Evolutionary conservation across 2,113 vertebrate genomes (phyloP).

Genomic region (Aphyosemion australe): DNA sequence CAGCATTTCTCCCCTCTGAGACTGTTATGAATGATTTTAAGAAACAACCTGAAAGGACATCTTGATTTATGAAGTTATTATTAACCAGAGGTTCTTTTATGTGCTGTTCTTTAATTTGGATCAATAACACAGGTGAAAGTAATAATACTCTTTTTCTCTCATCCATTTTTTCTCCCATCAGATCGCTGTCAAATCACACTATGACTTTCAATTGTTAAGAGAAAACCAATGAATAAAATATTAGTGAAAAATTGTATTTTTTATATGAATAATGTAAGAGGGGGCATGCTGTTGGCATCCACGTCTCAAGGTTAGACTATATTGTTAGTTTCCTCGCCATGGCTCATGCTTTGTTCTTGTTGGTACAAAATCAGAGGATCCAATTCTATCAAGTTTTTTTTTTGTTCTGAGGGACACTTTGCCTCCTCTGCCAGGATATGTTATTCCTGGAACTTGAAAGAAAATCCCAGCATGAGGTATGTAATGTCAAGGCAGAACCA

Average conservation of each 20-base stretch:
- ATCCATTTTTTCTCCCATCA: slow-evolving; percentile 56
- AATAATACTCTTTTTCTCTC: slow-evolving; percentile 55
- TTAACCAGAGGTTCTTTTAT: slow-evolving; percentile 64
- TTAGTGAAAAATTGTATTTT: slow-evolving; percentile 76
- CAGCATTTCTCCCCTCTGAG: slow-evolving; percentile 27
- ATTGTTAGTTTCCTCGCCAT: slow-evolving; percentile 54
- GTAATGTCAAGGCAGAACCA: slow-evolving; percentile 42
- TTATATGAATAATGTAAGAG: slow-evolving; percentile 81
- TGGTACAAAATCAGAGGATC: slow-evolving; percentile 64
- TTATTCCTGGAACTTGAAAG: slow-evolving; percentile 51
- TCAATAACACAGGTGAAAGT: slow-evolving; percentile 68
- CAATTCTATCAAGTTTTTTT: slow-evolving; percentile 43
- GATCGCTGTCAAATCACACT: slow-evolving; percentile 59
- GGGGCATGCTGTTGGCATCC: slow-evolving; percentile 63
- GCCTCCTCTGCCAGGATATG: slow-evolving; percentile 35
- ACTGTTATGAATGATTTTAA: slow-evolving; percentile 41
- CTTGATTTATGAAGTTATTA: slow-evolving; percentile 72
- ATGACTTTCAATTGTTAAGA: slow-evolving; percentile 70
- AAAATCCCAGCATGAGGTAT: slow-evolving; percentile 46
- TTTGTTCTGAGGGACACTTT: slow-evolving; percentile 53
- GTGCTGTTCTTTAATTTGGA: slow-evolving; percentile 68
- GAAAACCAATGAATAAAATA: slow-evolving; percentile 82
- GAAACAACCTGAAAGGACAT: slow-evolving; percentile 48
- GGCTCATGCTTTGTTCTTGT: slow-evolving; percentile 62
- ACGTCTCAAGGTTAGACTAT: slow-evolving; percentile 73